Evolutionary conservation across 2,888 invertebrate species (phyloP).

Genomic region (Oscheius sp.): DNA sequence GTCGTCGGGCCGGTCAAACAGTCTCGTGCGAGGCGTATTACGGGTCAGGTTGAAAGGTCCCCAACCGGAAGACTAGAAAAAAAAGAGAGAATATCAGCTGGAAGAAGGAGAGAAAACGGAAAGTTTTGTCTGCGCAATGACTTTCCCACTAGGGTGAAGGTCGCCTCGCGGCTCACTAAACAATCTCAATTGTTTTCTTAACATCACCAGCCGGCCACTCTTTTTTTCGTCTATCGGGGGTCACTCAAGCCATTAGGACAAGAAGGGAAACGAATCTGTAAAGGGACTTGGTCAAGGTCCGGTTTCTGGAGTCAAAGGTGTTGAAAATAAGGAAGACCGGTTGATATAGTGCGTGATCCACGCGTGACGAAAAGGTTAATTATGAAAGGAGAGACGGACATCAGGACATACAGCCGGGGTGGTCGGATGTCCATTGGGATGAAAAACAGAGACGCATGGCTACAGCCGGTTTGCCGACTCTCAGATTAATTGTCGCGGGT

Average conservation of each 20-base stretch:
- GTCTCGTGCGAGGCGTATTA: slow-evolving; percentile 27
- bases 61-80: not conserved
- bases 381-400: not conserved
- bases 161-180: not conserved
- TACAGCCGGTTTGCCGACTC: too few species aligned
- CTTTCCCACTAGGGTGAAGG: not conserved
- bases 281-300: not conserved
- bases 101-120: not conserved
- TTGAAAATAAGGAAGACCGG: too few species aligned
- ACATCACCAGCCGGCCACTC: not conserved
- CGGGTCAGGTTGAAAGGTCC: slow-evolving; percentile 2
- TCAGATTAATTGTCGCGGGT: too few species aligned
- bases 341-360: too few species aligned
- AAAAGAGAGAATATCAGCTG: not conserved
- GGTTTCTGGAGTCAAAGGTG: too few species aligned
- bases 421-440: too few species aligned
- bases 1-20: slow-evolving; percentile 25
- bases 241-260: not conserved
- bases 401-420: too few species aligned
- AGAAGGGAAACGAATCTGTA: not conserved
- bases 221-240: not conserved
- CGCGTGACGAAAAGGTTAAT: slow-evolving; percentile 1
- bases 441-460: too few species aligned
- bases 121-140: not conserved
- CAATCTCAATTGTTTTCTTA: not conserved